Conservation (phyloP, 2,888 invertebrate species). For the Yponomeuta malinellus region DNA sequence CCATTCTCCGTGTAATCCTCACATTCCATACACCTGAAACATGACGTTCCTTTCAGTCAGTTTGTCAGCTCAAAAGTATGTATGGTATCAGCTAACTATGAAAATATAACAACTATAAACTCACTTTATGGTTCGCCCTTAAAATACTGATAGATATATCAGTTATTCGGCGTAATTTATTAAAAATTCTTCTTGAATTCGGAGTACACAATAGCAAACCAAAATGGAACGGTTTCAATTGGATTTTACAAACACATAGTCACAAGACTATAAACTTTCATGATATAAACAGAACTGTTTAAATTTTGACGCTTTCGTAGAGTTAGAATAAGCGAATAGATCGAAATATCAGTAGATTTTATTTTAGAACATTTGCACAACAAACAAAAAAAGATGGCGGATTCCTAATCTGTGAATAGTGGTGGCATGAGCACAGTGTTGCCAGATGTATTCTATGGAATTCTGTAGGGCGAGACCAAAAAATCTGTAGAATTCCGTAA, state of each 20-base stretch:
- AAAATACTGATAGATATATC: not conserved
- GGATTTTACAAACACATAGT: not conserved
- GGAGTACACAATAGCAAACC: not conserved
- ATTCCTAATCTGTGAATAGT: not conserved
- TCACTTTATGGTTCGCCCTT: not conserved
- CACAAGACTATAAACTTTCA: not conserved
- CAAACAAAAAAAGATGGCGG: conserved; percentile 11
- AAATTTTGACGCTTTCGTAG: conserved; percentile 12
- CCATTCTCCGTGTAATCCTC: conserved; percentile 32
- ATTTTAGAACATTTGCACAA: not conserved
- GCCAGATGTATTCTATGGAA: no score
- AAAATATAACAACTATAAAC: not conserved
- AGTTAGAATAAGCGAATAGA: not conserved
- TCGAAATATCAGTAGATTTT: not conserved
- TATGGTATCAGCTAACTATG: not conserved
- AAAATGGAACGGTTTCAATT: not conserved
- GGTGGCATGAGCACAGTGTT: not conserved
- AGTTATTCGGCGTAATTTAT: not conserved
- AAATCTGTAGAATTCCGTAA: no score
- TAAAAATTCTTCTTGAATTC: not conserved
- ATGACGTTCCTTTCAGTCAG: not conserved
- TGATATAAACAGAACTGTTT: not conserved
- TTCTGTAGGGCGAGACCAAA: no score
- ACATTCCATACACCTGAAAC: conserved; percentile 62
- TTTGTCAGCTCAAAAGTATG: not conserved